These are phyloP conservation scores for Nomada fabriciana DNA, from an alignment of 2,888 invertebrate species.

Conservation along the genomic window DNA sequence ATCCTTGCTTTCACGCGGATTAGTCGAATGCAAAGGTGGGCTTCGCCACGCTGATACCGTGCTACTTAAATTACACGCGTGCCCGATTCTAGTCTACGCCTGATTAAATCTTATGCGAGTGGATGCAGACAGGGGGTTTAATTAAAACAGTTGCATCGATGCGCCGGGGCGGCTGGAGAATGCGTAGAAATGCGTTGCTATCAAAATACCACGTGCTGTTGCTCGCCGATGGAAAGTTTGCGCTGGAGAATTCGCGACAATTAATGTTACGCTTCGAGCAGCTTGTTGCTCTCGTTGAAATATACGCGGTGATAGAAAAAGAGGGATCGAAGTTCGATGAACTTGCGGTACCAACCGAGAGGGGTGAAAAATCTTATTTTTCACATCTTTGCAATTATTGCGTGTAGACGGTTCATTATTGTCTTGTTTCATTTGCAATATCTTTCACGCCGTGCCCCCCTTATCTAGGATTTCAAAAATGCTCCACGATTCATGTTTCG, in stretches of 20 bases:
- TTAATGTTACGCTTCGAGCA: conserved; percentile 4
- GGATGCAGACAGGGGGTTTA: conserved; percentile 65
- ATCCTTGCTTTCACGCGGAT: conserved; percentile 67
- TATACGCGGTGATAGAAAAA: neutral
- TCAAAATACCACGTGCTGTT: neutral
- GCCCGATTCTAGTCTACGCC: conserved; percentile 65
- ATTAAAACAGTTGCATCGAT: conserved; percentile 66
- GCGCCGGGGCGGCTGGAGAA: neutral
- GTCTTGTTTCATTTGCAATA: neutral
- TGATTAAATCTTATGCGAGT: conserved; percentile 68
- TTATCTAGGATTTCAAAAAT: conserved; percentile 53
- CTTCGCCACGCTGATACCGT: conserved; percentile 58
- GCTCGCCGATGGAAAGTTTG: conserved; percentile 1
- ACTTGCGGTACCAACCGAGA: too few species aligned
- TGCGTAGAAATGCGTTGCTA: conserved; percentile 5
- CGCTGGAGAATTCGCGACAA: conserved; percentile 3
- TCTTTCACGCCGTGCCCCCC: conserved; percentile 2
- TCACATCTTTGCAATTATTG: too few species aligned
- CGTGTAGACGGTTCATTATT: too few species aligned
- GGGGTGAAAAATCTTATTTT: too few species aligned
- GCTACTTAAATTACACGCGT: conserved; percentile 77
- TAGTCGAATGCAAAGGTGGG: conserved; percentile 62
- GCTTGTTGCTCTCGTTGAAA: conserved; percentile 38
- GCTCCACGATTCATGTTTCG: conserved; percentile 22
- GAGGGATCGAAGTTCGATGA: too few species aligned